Base-by-base conservation (phyloP, 2,888 invertebrate species). In the Gasteruption jaculator region DNA sequence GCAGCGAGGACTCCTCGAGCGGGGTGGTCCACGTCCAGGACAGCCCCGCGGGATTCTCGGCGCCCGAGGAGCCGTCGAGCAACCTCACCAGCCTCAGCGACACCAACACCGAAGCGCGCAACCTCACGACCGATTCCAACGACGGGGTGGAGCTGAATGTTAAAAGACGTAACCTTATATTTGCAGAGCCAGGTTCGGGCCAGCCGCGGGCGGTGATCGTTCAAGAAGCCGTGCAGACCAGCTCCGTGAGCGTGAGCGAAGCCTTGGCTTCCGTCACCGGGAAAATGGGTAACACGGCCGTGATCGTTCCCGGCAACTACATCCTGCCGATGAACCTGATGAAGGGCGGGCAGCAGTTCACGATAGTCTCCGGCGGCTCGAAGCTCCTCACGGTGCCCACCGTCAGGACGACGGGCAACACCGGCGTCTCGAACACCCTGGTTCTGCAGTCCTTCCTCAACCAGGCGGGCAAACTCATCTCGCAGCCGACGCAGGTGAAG, bases 1-100 rank as follows among this genome's bases (percentile, higher is more conserved):
- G 85, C 3, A 86, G 85, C 43, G 85, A 85, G 65, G 86, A 86
- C 57, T 85, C 85, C 56, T 85, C 85, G 8, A 84, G 84, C 56
- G 85, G 85, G 1, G 77, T 67, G 1, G 61, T 59, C 1, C 68
- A 65, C 6, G 54, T 68, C 2, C 73, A 74, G 38, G 72, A 71
- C 31, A 71, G 71, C 38, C 72, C 73, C 3, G 71, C 71, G 0
- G 69, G 71, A 1, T 69, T 67, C 14, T 59, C 67, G 2, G 58
- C 60, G 0, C 60, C 62, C 10, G 74, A 73, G 16, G 49, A 58
- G 6, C 49, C 57, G 0, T 18, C 53, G 3, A 14, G 25, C 5
- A 56, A 33, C 25, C 37, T 49, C 1, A 36, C 33, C 1, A 50
- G 43, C 10, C 38, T 41, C 4, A 49, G 56, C 7, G 70, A 69